Evolutionary conservation across 2,113 vertebrate species (phyloP), one percentile per base, ranked within the genome.

Genomic region (Rhipidura dahli): DNA sequence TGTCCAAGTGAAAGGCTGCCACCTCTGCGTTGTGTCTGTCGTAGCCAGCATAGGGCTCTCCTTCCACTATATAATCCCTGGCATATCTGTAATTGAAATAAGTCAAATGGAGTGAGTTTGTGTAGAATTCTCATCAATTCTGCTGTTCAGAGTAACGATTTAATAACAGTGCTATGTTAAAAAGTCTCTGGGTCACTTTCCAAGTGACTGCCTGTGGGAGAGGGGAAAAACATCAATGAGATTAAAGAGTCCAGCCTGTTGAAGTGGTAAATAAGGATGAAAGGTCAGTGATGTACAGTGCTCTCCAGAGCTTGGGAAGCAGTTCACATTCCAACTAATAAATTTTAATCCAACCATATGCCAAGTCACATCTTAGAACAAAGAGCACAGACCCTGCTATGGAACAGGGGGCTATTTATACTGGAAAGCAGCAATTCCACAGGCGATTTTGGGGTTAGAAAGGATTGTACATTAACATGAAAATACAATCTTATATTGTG

Each of bases 21-120:
- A 99, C 99, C 95, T 99, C 99, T 49, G 99, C 99, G 1, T 99
- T 99, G 98, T 99, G 99, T 73, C 99, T 97, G 90, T 99, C 99
- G 4, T 99, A 99, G 33, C 99, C 99, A 35, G 99, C 99, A 0
- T 99, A 99, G 0, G 99, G 99, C 44, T 99, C 99, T 51, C 99
- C 99, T 95, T 99, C 99, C 13, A 99, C 99, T 70, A 99, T 97
- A 33, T 99, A 98, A 96, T 99, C 98, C 93, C 99, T 98, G 96
- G 96, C 98, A 83, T 99, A 99, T 85, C 99, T 99, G 97, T 40
- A 97, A 97, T 86, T 39, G 70, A 80, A 97, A 73, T 7, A 80
- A 94, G 24, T 21, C 45, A 61, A 78, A 93, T 66, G 8, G n/a
- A 90, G n/a, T 26, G 53, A 91, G 42, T 68, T 21, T 49, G 1